Evolutionary conservation across 2,797 vertebrate species (phyloP).

Genomic region (Gallinago stenura): DNA sequence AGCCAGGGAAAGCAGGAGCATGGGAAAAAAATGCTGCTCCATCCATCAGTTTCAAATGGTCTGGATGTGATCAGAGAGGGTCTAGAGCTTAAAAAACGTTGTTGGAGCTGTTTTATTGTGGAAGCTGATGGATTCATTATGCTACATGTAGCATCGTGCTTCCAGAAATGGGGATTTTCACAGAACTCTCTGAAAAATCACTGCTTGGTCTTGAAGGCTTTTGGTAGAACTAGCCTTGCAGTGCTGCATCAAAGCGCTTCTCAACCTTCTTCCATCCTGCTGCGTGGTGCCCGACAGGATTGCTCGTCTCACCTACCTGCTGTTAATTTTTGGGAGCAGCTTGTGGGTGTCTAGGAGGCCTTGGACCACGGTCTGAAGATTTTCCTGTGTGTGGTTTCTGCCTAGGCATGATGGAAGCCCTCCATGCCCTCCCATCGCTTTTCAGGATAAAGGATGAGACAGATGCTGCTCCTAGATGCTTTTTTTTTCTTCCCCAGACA

Average conservation of each 20-base stretch:
- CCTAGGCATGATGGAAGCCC: not conserved
- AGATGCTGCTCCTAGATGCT: not conserved
- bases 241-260: not conserved
- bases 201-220: rapidly evolving
- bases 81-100: not conserved
- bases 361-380: not conserved
- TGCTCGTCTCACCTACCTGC: rapidly evolving
- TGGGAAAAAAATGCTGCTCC: not conserved
- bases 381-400: not conserved
- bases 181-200: not conserved
- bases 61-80: not conserved
- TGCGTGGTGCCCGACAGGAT: rapidly evolving
- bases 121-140: not conserved
- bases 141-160: not conserved
- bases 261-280: not conserved
- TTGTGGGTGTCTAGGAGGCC: not conserved
- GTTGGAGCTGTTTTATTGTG: not conserved
- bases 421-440: not conserved
- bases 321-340: not conserved
- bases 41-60: not conserved
- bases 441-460: not conserved
- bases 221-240: not conserved
- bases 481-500: not conserved
- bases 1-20: not conserved
- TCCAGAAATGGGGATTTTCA: not conserved